Percentiles rank a stretch among this genome's conserved stretches.
Evolutionary conservation across 1,140 invertebrate genomes (phyloP).

Genomic region (Hesperophylax magnus): DNA sequence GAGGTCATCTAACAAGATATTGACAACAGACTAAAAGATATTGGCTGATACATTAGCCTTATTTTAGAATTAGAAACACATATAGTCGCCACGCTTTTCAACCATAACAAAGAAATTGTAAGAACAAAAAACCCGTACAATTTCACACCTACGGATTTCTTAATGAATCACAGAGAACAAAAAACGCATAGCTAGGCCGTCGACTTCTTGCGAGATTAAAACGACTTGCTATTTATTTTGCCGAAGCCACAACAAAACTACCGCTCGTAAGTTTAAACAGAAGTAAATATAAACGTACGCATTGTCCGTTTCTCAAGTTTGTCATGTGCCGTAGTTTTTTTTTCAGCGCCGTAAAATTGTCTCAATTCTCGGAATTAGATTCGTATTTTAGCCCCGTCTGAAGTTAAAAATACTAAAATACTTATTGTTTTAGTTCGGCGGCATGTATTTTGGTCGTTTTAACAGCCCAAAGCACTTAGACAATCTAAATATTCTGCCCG

Average conservation of each 20-base stretch:
- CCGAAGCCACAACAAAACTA: not conserved
- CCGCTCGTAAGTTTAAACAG: not conserved
- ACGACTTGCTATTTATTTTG: not conserved
- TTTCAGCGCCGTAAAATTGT: not conserved
- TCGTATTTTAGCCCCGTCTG: not conserved
- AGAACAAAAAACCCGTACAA: too few relatives aligned
- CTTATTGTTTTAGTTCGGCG: conserved; percentile 17
- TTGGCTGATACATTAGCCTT: too few relatives aligned
- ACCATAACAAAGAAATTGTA: too few relatives aligned
- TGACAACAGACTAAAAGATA: too few relatives aligned
- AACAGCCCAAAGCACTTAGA: conserved; percentile 41
- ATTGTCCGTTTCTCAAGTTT: not conserved
- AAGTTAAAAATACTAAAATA: not conserved
- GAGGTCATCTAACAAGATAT: too few relatives aligned
- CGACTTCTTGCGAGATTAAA: not conserved
- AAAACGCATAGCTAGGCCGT: not conserved
- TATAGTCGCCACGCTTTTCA: too few relatives aligned
- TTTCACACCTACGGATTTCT: too few relatives aligned
- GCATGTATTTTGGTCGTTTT: not conserved
- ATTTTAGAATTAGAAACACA: too few relatives aligned
- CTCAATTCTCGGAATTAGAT: conserved; percentile 7
- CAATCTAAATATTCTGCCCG: conserved; percentile 39
- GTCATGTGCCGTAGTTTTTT: conserved; percentile 2
- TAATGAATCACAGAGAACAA: too few relatives aligned
- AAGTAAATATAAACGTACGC: not conserved